Conservation (phyloP, 2,888 invertebrate genomes). For the Apodemia duryi region DNA sequence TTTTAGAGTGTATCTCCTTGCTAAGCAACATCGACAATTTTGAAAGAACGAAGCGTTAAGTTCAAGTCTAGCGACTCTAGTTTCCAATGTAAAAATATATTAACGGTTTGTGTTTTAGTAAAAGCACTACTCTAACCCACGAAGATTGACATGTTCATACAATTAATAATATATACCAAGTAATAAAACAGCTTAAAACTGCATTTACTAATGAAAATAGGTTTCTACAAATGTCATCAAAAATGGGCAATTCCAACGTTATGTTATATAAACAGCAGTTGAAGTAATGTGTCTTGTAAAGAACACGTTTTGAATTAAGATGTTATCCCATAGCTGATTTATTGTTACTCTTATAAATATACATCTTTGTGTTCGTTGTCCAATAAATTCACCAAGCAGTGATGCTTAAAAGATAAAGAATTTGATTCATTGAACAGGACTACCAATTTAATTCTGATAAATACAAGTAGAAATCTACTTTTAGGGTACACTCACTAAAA, state of each 20-base stretch:
- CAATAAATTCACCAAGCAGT: conserved; percentile 50
- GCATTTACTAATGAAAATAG: conserved; percentile 11
- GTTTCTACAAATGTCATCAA: not conserved
- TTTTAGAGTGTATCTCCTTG: conserved; percentile 39
- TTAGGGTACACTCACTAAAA: conserved; percentile 11
- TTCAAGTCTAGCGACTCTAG: conserved; percentile 76
- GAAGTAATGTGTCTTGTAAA: not conserved
- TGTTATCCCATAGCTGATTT: conserved; percentile 3
- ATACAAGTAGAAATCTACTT: conserved; percentile 22
- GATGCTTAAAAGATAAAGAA: conserved; percentile 31
- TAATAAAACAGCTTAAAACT: conserved; percentile 10
- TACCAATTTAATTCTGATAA: conserved; percentile 33
- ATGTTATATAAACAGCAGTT: not conserved
- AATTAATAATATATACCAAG: conserved; percentile 10
- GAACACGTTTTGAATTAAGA: not conserved
- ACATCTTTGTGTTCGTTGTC: conserved; percentile 59
- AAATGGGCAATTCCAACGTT: conserved; percentile 10
- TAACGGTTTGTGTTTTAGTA: conserved; percentile 6
- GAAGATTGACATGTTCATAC: conserved; percentile 13
- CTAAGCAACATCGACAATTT: conserved; percentile 72
- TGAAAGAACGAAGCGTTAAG: conserved; percentile 65
- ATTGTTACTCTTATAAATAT: conserved; percentile 14
- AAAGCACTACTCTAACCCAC: conserved; percentile 13
- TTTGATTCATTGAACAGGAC: conserved; percentile 30
- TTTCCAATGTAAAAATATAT: conserved; percentile 34